Evolutionary conservation across 2,888 invertebrate species (phyloP).

Genomic region (Mythimna impura): DNA sequence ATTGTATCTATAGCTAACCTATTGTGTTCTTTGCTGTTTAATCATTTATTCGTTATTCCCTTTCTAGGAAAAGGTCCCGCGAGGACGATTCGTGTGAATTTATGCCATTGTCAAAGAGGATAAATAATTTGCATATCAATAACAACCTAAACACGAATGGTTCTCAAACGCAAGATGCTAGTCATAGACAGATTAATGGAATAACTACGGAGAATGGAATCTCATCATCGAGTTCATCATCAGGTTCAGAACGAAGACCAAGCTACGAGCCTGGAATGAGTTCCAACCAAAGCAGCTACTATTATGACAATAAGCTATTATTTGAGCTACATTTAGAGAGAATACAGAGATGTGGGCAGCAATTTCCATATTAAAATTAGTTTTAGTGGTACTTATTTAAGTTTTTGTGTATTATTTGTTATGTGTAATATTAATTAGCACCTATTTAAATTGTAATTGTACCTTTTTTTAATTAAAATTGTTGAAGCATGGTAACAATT

Average conservation of each 20-base stretch:
- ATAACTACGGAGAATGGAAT: conserved; percentile 78
- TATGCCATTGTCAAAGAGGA: conserved; percentile 96
- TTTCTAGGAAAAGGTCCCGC: conserved; percentile 93
- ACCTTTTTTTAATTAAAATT: conserved; percentile 71
- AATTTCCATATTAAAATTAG: conserved; percentile 82
- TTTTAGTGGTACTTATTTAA: conserved; percentile 69
- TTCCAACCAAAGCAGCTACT: conserved; percentile 95
- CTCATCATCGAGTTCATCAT: conserved; percentile 78
- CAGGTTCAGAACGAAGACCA: conserved; percentile 82
- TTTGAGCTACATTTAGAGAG: conserved; percentile 96
- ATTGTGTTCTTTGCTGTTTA: background rate
- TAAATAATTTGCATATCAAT: conserved; percentile 96
- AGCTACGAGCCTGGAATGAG: conserved; percentile 94
- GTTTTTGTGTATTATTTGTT: conserved; percentile 76
- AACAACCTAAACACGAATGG: conserved; percentile 83
- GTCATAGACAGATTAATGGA: conserved; percentile 81
- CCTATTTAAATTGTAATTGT: conserved; percentile 63
- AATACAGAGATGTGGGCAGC: conserved; percentile 92
- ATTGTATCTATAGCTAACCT: background rate
- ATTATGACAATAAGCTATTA: conserved; percentile 96
- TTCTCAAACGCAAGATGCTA: conserved; percentile 77
- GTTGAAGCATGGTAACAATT: conserved; percentile 63
- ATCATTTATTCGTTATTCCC: conserved; percentile 3
- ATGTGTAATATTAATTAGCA: conserved; percentile 68
- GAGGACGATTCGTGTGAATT: conserved; percentile 95